These are phyloP conservation scores for Meta bourneti DNA, from an alignment of 2,888 invertebrate genomes.

Conservation along the genomic window DNA sequence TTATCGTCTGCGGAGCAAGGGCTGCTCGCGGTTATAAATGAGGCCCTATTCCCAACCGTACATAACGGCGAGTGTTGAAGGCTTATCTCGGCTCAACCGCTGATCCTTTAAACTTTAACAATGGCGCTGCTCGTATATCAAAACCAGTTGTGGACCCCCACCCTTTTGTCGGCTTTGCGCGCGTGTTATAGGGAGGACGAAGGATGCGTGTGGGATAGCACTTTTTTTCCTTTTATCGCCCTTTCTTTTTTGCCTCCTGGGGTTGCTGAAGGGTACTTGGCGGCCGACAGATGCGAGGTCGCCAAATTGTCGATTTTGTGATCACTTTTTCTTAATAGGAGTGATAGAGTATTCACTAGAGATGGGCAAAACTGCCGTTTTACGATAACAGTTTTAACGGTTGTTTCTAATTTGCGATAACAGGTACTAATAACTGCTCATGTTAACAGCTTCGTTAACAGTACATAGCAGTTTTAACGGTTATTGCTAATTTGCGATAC, in stretches of 20 bases:
- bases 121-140: constrained; percentile 76
- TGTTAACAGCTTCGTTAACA: no score
- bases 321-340: no score
- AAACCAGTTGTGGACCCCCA: constrained; percentile 57
- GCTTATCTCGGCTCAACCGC: constrained; percentile 75
- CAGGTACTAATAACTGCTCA: no score
- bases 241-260: constrained; percentile 58
- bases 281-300: background rate
- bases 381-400: no score
- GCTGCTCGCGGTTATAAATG: constrained; percentile 74
- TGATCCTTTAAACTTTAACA: constrained; percentile 77
- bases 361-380: no score
- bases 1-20: constrained; percentile 53
- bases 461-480: no score
- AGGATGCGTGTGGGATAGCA: constrained; percentile 5
- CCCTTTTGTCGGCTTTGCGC: constrained; percentile 70
- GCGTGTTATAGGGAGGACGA: background rate
- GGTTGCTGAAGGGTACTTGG: constrained; percentile 31
- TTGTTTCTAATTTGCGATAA: no score
- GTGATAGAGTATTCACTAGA: no score
- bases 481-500: no score
- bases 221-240: constrained; percentile 11
- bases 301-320: background rate
- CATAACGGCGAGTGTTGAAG: constrained; percentile 76
- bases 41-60: constrained; percentile 71